Evolutionary conservation across 2,888 invertebrate species (phyloP).

Genomic region (Hirtodrosophila cameraria): DNA sequence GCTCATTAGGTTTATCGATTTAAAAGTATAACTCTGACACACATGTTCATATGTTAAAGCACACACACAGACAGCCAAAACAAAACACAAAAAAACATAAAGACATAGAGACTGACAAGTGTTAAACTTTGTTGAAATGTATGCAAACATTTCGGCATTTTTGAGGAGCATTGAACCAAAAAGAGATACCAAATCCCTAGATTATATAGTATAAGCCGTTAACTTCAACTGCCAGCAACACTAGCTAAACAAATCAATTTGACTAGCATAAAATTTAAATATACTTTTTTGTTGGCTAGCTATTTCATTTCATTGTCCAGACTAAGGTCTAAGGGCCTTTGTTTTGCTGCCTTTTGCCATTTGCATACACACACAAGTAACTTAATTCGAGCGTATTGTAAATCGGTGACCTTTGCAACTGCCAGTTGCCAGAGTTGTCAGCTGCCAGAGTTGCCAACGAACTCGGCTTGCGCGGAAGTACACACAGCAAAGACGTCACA

Average conservation of each 20-base stretch:
- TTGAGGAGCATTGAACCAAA: slow-evolving; percentile 52
- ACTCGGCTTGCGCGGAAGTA: slow-evolving; percentile 52
- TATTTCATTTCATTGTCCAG: slow-evolving; percentile 50
- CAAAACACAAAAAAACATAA: background rate
- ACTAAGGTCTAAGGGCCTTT: slow-evolving; percentile 38
- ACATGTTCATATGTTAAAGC: no score
- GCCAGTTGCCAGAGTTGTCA: slow-evolving; percentile 8
- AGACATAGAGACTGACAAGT: slow-evolving; percentile 18
- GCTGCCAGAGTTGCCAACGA: slow-evolving; percentile 24
- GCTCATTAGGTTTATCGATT: slow-evolving; percentile 76
- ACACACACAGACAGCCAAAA: background rate
- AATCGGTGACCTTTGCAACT: slow-evolving; percentile 44
- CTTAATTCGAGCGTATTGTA: slow-evolving; percentile 33
- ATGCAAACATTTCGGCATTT: slow-evolving; percentile 49
- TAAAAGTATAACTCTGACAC: slow-evolving; percentile 12
- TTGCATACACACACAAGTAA: slow-evolving; percentile 44
- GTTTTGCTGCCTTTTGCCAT: slow-evolving; percentile 56
- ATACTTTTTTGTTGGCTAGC: slow-evolving; percentile 49
- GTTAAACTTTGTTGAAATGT: slow-evolving; percentile 38
- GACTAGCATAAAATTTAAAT: slow-evolving; percentile 70
- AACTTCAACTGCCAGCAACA: slow-evolving; percentile 12
- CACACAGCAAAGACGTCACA: slow-evolving; percentile 57
- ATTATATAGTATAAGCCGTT: slow-evolving; percentile 17
- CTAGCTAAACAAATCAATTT: slow-evolving; percentile 62
- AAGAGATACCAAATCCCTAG: background rate